Evolutionary conservation across 2,113 vertebrate genomes (phyloP), one percentile per base, ranked within the genome.

Genomic region (Hippocampus zosterae): DNA sequence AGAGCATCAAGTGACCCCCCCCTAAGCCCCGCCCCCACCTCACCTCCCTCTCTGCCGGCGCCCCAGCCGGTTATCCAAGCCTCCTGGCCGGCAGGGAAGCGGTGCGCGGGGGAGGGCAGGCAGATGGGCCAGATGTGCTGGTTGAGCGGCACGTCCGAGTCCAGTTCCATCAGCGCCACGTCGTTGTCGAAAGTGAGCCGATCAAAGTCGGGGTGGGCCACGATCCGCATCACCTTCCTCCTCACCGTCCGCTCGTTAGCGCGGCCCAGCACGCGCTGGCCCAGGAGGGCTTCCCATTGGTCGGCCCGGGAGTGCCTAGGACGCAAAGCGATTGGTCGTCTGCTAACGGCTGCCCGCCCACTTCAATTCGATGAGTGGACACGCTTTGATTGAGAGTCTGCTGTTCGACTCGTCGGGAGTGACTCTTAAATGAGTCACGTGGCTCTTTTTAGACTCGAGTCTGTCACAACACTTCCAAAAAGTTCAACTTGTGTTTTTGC

Each of bases 221-320:
- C 60, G 73, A 92, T 91, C 21, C 40, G 68, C 65, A 16, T 82
- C 40, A 92, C 52, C 6, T 73, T 81, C 67, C 72, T 82, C 74
- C 16, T 80, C 64, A 76, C 88, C 0, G 74, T 77, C 33, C 71
- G 79, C 0, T 74, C 72, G 18, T 40, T 90, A 67, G 87, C 71
- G 71, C 67, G 79, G 52, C 87, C 76, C 78, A 96, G 94, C 76
- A 88, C 61, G 0, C 91, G 94, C 15, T 96, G 91, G 0, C 96
- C 96, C 72, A 96, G 72, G 65, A 87, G 85, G 25, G 92, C 95
- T 0, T 91, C 92, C 95, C 95, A 96, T 10, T 81, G 15, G 18
- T 55, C 73, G 1, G 89, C 70, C 3, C 73, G 71, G 0, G 87
- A 86, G 60, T 84, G 86, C 65, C 91, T 90, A 79, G 23, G 48